Evolutionary conservation across 2,113 vertebrate genomes (phyloP).

Genomic region (Tragelaphus strepsiceros): DNA sequence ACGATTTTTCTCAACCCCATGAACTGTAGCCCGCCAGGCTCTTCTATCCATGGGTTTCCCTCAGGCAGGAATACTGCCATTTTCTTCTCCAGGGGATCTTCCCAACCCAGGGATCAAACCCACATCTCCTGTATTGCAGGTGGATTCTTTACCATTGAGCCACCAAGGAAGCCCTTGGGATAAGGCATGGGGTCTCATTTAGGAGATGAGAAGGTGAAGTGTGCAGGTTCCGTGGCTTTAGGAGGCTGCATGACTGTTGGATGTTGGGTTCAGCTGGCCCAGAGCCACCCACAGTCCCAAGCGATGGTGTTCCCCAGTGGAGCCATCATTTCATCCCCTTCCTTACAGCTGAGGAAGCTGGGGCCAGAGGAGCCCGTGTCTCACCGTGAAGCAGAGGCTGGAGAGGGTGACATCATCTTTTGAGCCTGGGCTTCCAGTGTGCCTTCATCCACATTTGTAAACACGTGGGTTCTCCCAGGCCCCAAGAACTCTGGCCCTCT

Average conservation of each 20-base stretch:
- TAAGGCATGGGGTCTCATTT: neutral
- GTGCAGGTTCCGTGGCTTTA: accelerated
- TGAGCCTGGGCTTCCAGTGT: neutral
- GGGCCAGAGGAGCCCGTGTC: neutral
- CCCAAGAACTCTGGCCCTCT: neutral
- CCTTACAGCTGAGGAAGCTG: neutral
- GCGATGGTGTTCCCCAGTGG: neutral
- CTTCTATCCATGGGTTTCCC: neutral
- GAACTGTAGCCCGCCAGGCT: neutral
- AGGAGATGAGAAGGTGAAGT: neutral
- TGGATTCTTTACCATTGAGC: neutral
- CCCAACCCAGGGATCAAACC: neutral
- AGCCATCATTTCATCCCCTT: neutral
- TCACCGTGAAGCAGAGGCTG: neutral
- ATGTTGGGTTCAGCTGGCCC: accelerated
- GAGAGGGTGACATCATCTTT: neutral
- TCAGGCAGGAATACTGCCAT: neutral
- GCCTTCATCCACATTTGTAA: neutral
- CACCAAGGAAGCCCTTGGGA: neutral
- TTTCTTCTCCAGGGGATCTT: neutral
- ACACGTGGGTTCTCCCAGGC: neutral
- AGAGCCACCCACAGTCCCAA: accelerated
- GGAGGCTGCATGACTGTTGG: accelerated
- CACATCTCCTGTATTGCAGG: accelerated
- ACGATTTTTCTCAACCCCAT: neutral